Conservation (phyloP, 2,888 invertebrate species). For the Apotomis betuletana region DNA sequence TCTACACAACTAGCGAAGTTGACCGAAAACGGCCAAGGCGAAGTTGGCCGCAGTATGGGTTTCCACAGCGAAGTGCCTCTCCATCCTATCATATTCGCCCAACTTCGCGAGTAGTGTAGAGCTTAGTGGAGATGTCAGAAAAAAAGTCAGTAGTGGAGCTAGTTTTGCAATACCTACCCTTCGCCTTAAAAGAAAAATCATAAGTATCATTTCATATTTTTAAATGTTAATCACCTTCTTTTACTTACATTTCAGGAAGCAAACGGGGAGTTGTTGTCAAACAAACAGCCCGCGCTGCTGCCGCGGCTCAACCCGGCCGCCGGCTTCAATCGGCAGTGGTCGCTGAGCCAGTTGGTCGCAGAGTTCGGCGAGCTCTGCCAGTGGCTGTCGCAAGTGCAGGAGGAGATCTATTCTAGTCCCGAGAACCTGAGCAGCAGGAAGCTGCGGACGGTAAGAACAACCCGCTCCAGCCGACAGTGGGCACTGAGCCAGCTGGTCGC, state of each 20-base stretch:
- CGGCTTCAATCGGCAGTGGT: constrained; percentile 85
- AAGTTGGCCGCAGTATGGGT: no score
- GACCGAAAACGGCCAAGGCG: no score
- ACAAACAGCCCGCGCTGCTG: constrained; percentile 81
- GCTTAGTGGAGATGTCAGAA: no score
- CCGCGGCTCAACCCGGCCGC: constrained; percentile 67
- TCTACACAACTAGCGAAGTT: no score
- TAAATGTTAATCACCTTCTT: neutral
- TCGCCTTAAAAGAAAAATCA: no score
- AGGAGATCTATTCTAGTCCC: constrained; percentile 89
- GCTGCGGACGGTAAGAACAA: constrained; percentile 84
- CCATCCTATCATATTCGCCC: no score
- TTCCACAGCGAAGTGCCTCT: no score
- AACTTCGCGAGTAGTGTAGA: no score
- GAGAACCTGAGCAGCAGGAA: constrained; percentile 87
- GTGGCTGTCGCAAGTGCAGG: constrained; percentile 91
- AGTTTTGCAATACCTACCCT: no score
- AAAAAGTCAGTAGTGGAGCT: no score
- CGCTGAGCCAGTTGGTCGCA: constrained; percentile 88
- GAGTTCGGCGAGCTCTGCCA: constrained; percentile 92
- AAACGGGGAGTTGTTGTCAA: constrained; percentile 88
- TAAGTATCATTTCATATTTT: no score
- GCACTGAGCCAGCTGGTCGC: constrained; percentile 89
- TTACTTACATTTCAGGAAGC: constrained; percentile 84
- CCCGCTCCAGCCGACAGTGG: constrained; percentile 84